Evolutionary conservation across 2,888 invertebrate species (phyloP).

Genomic region (Apomyelois bistriatella): DNA sequence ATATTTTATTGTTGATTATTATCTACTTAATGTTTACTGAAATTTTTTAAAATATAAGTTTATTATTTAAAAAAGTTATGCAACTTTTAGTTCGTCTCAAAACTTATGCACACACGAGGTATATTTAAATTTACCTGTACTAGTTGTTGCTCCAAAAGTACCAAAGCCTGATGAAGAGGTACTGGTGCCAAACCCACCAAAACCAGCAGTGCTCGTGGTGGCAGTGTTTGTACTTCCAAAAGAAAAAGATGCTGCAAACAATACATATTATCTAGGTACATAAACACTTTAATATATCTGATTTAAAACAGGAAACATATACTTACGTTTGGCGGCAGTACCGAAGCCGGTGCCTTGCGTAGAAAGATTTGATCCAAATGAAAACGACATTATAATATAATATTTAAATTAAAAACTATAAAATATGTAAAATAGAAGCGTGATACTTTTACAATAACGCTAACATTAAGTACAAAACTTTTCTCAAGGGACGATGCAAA

Average conservation of each 20-base stretch:
- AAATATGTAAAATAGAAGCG: not conserved
- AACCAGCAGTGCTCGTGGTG: constrained; percentile 70
- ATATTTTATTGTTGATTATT: too few species aligned
- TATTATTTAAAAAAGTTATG: too few species aligned
- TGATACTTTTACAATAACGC: too few species aligned
- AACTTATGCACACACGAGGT: too few species aligned
- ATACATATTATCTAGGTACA: not conserved
- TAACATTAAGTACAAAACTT: too few species aligned
- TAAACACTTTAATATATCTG: too few species aligned
- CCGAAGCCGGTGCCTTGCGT: constrained; percentile 66
- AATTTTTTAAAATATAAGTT: too few species aligned
- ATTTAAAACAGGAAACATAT: not conserved
- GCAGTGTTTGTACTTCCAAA: constrained; percentile 76
- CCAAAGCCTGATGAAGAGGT: constrained; percentile 68
- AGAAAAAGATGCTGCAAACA: constrained; percentile 59
- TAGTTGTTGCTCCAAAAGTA: constrained; percentile 64
- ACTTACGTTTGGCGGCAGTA: constrained; percentile 80
- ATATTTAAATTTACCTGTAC: constrained; percentile 52
- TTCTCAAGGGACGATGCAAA: too few species aligned
- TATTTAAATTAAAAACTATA: not conserved
- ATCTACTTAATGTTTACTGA: too few species aligned
- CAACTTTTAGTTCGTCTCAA: too few species aligned
- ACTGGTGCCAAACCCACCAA: constrained; percentile 63
- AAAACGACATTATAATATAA: constrained; percentile 48
- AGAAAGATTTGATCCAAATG: constrained; percentile 57